Evolutionary conservation across 2,113 vertebrate genomes (phyloP), one percentile per base, ranked within the genome.

Genomic region (Agapornis roseicollis): DNA sequence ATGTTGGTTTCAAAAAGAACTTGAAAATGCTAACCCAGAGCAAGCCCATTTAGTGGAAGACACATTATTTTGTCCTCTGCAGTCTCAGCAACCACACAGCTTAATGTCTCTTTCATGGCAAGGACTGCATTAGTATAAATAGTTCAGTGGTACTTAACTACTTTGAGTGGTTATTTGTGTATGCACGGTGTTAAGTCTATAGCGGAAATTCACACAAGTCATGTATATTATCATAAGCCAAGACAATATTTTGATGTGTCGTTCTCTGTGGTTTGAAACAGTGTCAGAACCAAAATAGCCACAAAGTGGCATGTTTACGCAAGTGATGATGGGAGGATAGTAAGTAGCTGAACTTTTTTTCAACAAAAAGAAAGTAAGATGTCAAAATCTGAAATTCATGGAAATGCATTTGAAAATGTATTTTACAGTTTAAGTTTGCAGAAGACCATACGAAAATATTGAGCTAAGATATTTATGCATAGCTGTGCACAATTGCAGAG

Each of bases 361-460:
- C 42, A 35, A 25, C 49, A 7, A 81, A 50, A 85, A 41, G 6
- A 29, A 85, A 39, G 9, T 6, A 53, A 74, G 22, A 31, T 28
- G 12, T n/a, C 2, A 2, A 55, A 92, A 35, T 46, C 25, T 74
- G 50, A 78, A 89, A 73, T 64, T 13, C 10, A 10, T 44, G 41
- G 31, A 65, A 80, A 49, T 53, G 3, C 10, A 9, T 2, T 2
- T 17, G 15, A 55, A 63, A 70, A 47, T 18, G 4, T 37, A 8
- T 61, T 73, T 82, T 69, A 27, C 42, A 46, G 7, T 33, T n/a
- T 3, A 41, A 56, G 8, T 70, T 53, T 80, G 29, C 17, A 24
- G 78, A 33, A 58, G 7, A 23, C 1, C 2, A 8, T 8, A 17
- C 20, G 15, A 29, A 60, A 28, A 35, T 27, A 6, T 0, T 11